Percentiles rank a stretch among this genome's conserved stretches.
These are phyloP conservation scores for Heterodera carotae DNA, from an alignment of 1,140 invertebrate species.

Conservation along the genomic window DNA sequence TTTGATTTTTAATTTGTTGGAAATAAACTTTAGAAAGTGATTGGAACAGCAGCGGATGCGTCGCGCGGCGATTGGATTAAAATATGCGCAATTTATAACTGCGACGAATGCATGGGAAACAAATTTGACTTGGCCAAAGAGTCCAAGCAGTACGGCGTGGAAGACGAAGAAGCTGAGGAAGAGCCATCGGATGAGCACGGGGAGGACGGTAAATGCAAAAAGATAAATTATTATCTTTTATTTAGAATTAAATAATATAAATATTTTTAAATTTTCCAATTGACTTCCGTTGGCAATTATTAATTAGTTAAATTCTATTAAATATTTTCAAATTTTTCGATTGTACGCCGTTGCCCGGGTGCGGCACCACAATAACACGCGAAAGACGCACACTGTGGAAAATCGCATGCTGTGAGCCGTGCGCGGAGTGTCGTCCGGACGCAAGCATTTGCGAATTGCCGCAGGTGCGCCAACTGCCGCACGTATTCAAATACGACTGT, in stretches of 20 bases:
- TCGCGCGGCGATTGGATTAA: slow-evolving; percentile 58
- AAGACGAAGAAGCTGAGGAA: background rate
- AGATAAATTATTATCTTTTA: too few species aligned
- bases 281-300: too few species aligned
- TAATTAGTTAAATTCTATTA: too few species aligned
- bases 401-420: slow-evolving; percentile 5
- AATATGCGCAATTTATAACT: slow-evolving; percentile 57
- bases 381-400: background rate
- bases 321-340: background rate
- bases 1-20: slow-evolving; percentile 13
- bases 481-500: slow-evolving; percentile 10
- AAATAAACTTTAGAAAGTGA: slow-evolving; percentile 60
- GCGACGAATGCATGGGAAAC: slow-evolving; percentile 47
- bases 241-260: background rate
- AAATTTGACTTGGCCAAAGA: slow-evolving; percentile 30
- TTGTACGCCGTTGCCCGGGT: background rate
- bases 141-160: background rate
- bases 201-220: background rate
- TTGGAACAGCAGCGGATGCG: slow-evolving; percentile 56
- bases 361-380: background rate
- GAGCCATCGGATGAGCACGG: background rate
- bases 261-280: background rate
- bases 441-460: background rate
- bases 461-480: background rate
- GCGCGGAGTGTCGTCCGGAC: slow-evolving; percentile 4